Evolutionary conservation across 2,113 vertebrate species (phyloP), one percentile per base, ranked within the genome.

Genomic region (Pardalotus punctatus): DNA sequence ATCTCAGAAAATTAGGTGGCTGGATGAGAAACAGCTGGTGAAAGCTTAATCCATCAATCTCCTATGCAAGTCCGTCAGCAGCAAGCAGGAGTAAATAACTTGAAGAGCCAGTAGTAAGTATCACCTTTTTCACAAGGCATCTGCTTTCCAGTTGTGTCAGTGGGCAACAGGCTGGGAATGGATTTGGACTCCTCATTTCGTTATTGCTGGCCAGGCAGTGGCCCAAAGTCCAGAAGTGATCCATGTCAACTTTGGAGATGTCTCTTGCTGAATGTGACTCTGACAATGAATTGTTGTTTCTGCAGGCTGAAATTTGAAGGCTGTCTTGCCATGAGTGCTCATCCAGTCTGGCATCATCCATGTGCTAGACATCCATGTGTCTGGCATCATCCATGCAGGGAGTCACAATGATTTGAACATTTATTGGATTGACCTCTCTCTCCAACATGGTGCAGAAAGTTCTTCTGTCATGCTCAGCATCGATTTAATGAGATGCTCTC

Each of bases 1-100:
- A 62, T 38, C 45, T 74, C 74, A 74, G 67, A 80, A 56, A 88
- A 74, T 62, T 58, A 76, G 67, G 42, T 33, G 35, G 42, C n/a
- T 74, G 33, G 42, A 61, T 72, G 43, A 85, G 31, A 67, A 95
- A 91, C 74, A 88, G 74, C 42, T 90, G 66, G 24, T 87, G 45
- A 84, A 91, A 89, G 20, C 54, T 96, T 87, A 85, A 90, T 89
- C 86, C 78, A 93, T 54, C 84, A 53, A 62, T 91, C 42, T 70
- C 35, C 42, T 80, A 33, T 19, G 45, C 82, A 79, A 43, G 38
- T 62, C 64, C 90, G 42, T 47, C 51, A 85, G 81, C 28, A 78
- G 48, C 40, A 62, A 86, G 66, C 2, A 7, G 29, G 83, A 94
- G 40, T 43, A 94, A 95, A 88, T 65, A 45, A 57, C 36, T 61